Percentiles rank a stretch among this genome's conserved stretches.
Evolutionary conservation across 2,113 vertebrate genomes (phyloP).

Genomic region (Isichthys henryi): DNA sequence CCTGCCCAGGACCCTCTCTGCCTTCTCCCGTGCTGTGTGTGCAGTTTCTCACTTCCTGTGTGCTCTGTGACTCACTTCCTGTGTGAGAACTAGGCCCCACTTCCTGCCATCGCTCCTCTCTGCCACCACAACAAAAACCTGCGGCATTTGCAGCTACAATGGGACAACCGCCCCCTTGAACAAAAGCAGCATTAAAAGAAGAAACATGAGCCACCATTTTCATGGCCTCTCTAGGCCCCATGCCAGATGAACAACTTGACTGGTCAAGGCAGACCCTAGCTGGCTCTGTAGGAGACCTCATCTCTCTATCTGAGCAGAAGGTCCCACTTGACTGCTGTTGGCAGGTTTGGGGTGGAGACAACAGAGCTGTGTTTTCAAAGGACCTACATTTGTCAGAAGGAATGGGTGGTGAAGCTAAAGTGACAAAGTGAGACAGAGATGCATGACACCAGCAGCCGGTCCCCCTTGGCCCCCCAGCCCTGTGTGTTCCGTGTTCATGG

Average conservation of each 20-base stretch:
- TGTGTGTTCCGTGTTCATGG: not conserved
- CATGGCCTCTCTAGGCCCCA: conserved; percentile 39
- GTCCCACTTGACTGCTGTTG: not conserved
- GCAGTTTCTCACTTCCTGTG: not conserved
- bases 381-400: not conserved
- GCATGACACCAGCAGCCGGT: not conserved
- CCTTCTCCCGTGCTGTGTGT: not conserved
- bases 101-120: conserved; percentile 53
- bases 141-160: conserved; percentile 31
- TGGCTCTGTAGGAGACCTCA: not conserved
- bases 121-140: conserved; percentile 47
- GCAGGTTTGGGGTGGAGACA: not conserved
- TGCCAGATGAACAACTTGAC: conserved; percentile 20
- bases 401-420: not conserved
- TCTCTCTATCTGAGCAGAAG: not conserved
- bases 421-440: not conserved
- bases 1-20: not conserved
- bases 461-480: not conserved
- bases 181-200: not conserved
- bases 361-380: not conserved
- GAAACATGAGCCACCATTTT: conserved; percentile 23
- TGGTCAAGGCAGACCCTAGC: conserved; percentile 17
- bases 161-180: not conserved
- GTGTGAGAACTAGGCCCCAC: conserved; percentile 44
- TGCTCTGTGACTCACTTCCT: conserved; percentile 40